These are phyloP conservation scores for Cataglyphis hispanica DNA, from an alignment of 1,140 invertebrate genomes.

Conservation along the genomic window DNA sequence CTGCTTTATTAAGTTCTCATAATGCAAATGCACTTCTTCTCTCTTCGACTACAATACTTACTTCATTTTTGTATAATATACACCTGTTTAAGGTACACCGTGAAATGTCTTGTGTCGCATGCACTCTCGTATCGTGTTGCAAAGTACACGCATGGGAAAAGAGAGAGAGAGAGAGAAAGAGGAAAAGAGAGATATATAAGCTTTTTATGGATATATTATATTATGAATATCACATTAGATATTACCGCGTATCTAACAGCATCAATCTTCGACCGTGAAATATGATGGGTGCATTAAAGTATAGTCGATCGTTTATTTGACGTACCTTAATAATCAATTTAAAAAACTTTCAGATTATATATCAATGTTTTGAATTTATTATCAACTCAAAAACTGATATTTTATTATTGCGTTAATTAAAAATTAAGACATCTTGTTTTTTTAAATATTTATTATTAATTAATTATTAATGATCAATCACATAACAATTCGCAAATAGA, in stretches of 20 bases:
- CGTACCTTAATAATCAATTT: conserved; percentile 35
- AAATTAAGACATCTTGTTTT: not conserved
- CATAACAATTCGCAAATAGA: not conserved
- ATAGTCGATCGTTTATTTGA: conserved; percentile 42
- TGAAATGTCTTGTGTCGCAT: conserved; percentile 57
- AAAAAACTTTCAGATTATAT: conserved; percentile 13
- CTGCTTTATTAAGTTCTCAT: conserved; percentile 61
- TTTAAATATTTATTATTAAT: conserved; percentile 4
- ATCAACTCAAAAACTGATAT: conserved; percentile 11
- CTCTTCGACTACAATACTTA: conserved; percentile 56
- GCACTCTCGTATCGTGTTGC: conserved; percentile 55
- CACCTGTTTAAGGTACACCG: conserved; percentile 50
- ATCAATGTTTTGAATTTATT: conserved; percentile 26
- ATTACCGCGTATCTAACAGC: conserved; percentile 45
- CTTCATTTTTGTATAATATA: conserved; percentile 62
- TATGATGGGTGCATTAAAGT: conserved; percentile 46
- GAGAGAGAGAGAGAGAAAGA: conserved; percentile 31
- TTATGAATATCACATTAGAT: conserved; percentile 72
- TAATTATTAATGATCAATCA: not conserved
- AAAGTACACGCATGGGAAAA: conserved; percentile 8
- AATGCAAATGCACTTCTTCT: conserved; percentile 58
- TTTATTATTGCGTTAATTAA: conserved; percentile 24
- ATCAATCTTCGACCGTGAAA: conserved; percentile 58
- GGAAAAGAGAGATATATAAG: conserved; percentile 41
- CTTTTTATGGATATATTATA: conserved; percentile 36